Evolutionary conservation across 64 coral and sea anemone species (phyloP).

Genomic region (Porites lutea): DNA sequence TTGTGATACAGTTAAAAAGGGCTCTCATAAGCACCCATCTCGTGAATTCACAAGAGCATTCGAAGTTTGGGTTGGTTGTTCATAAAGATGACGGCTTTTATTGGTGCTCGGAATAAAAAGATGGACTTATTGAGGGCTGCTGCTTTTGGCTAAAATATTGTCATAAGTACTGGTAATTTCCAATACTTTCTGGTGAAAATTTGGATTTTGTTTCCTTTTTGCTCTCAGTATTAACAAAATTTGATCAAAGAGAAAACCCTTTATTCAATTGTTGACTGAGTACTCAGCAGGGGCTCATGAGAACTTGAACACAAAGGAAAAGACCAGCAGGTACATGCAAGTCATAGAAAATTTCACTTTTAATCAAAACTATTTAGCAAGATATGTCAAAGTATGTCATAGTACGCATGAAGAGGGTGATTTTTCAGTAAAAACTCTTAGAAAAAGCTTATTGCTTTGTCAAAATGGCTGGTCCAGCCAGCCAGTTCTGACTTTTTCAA

Average conservation of each 20-base stretch:
- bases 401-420: not conserved
- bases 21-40: not conserved
- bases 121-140: conserved; percentile 4
- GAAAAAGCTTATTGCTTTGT: no score
- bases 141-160: not conserved
- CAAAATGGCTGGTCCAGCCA: no score
- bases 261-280: conserved; percentile 7
- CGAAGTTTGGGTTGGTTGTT: not conserved
- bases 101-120: not conserved
- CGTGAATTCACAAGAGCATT: not conserved
- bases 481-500: no score
- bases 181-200: conserved; percentile 13
- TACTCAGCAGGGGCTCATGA: conserved; percentile 3
- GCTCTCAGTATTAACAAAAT: not conserved
- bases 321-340: conserved; percentile 1
- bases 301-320: conserved; percentile 4
- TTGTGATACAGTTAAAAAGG: not conserved
- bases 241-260: conserved; percentile 13
- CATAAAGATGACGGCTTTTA: not conserved
- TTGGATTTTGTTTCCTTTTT: not conserved
- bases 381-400: not conserved
- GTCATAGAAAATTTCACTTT: not conserved
- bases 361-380: not conserved
- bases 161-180: not conserved
- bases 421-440: no score